Evolutionary conservation across 2,113 vertebrate species (phyloP), one percentile per base, ranked within the genome.

Genomic region (Aegotheles bennettii): DNA sequence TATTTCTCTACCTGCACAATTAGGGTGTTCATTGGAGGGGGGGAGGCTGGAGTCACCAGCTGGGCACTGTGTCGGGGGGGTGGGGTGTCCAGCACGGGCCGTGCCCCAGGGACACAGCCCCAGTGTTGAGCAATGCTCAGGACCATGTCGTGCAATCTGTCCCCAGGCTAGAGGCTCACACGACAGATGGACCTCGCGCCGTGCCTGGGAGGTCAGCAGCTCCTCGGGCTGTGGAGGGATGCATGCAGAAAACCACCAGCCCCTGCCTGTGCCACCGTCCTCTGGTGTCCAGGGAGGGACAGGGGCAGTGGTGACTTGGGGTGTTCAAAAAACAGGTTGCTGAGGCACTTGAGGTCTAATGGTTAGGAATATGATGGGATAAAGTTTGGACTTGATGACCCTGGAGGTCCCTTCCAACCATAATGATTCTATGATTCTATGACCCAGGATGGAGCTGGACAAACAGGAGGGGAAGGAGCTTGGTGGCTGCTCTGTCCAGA

Each of bases 11-110:
- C 54, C 60, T 50, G 76, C 17, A 7, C 40, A 73, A 71, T 7
- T 38, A 60, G 80, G 83, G 20, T 23, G 6, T 15, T 36, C 85
- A 43, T 67, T 4, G 18, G 56, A 0, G 13, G 10, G 3, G 19
- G 10, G 33, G 76, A 48, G 60, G 15, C 57, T 31, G 51, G 45
- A 43, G 76, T 29, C 64, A 43, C 10, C 0, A 6, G 29, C 54
- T 75, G 67, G 69, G 26, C 50, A 59, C 9, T 1, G 0, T 0
- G 1, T 38, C 29, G 42, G 40, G 11, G 20, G 3, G 26, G 48
- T 10, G 50, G 25, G 26, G 50, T 14, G 50, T 51, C 74, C 36
- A 1, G 90, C 35, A 42, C 79, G 1, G 47, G 43, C 70, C 7
- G 10, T 51, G 87, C 79, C 74, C 5, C 1, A 20, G 31, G 57